Evolutionary conservation across 2,113 vertebrate species (phyloP), one percentile per base, ranked within the genome.

Genomic region (Gymnogyps californianus): DNA sequence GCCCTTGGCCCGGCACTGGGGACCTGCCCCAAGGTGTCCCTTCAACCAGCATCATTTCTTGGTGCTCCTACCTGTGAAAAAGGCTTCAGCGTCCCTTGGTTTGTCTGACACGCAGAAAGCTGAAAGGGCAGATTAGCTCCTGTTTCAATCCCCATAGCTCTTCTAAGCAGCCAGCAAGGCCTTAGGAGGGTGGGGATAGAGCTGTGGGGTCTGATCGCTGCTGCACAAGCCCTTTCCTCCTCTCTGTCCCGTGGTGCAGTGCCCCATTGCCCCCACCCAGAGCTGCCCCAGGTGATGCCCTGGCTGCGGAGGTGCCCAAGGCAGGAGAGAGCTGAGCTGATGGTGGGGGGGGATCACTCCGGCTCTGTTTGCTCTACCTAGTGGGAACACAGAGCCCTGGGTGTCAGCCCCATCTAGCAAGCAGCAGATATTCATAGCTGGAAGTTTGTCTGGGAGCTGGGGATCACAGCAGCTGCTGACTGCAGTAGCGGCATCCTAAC

Each of bases 211-310:
- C 47, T 46, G 38, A 22, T 42, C 10, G 12, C 51, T 38, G 71
- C 64, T 34, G 34, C 55, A 36, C 7, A 13, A 85, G 20, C 36
- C 28, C 61, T 69, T 49, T 81, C 31, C 55, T 67, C 44, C 57
- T 72, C n/a, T 75, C 55, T 76, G 38, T 34, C 15, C 65, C 0
- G 0, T 16, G 26, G 18, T 22, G n/a, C 59, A 29, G n/a, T 64
- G 42, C 8, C 55, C 54, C 26, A 2, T 28, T 47, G 36, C 16
- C 8, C 10, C 22, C 20, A 10, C 12, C 34, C 70, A 15, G 34
- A 40, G 20, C 21, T 61, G 34, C 49, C 51, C 61, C 36, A 13
- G 21, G 51, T 15, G 69, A 17, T 72, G 69, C 44, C 51, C 52
- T 29, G 36, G 26, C 21, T 38, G 22, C 25, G n/a, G 19, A 61